phyloP scores from a whole-genome alignment of 2,888 invertebrate genomes.

The Phrixothrix hirtus region DNA sequence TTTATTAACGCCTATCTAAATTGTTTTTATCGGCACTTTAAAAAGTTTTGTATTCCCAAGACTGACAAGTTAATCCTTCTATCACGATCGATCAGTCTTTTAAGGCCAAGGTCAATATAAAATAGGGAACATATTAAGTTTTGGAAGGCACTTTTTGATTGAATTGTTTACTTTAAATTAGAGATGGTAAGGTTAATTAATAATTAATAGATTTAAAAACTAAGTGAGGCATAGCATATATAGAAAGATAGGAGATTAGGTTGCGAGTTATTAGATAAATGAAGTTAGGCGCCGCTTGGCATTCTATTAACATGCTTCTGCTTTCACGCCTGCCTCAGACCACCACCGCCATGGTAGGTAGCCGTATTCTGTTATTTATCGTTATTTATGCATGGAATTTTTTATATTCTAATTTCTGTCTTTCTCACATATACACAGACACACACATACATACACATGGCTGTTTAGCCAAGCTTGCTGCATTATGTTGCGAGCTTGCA shows the following conservation, averaged over 20 bases:
- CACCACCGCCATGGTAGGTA: slow-evolving; percentile 59
- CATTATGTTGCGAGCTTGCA: slow-evolving; percentile 21
- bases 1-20: no score
- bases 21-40: no score
- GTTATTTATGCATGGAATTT: slow-evolving; percentile 23
- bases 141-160: no score
- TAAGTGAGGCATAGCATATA: background rate
- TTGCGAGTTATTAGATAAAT: slow-evolving; percentile 15
- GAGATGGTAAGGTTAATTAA: background rate
- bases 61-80: no score
- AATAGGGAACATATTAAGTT: no score
- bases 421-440: no score
- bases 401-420: slow-evolving; percentile 16
- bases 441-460: slow-evolving; percentile 16
- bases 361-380: slow-evolving; percentile 39
- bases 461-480: slow-evolving; percentile 26
- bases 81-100: no score
- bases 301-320: slow-evolving; percentile 54
- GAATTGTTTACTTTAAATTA: no score
- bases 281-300: slow-evolving; percentile 34
- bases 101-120: no score
- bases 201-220: background rate
- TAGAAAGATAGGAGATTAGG: slow-evolving; percentile 7
- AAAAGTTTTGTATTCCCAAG: no score
- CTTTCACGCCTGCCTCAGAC: slow-evolving; percentile 57